Evolutionary conservation across 2,888 invertebrate genomes (phyloP).

Genomic region (Spilosoma lubricipeda): DNA sequence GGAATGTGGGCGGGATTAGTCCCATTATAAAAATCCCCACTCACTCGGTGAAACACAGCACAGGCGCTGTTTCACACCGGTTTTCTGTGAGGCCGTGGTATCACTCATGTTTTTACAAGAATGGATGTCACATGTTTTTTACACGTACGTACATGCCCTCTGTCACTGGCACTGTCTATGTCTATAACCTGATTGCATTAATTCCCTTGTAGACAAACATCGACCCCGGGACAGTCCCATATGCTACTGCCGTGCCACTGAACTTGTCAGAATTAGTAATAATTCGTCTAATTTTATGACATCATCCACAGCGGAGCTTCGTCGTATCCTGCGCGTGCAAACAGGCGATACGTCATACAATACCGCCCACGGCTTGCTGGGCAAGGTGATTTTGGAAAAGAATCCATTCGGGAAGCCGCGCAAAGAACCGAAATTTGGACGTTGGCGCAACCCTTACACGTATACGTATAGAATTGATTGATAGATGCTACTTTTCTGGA

Average conservation of each 20-base stretch:
- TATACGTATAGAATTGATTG: conserved; percentile 71
- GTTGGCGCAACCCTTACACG: conserved; percentile 71
- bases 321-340: conserved; percentile 75
- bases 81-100: too few species aligned
- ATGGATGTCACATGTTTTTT: too few species aligned
- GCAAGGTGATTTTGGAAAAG: conserved; percentile 71
- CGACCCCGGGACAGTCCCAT: too few species aligned
- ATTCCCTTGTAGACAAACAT: too few species aligned
- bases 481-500: neutral
- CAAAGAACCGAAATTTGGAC: conserved; percentile 74
- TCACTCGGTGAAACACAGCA: too few species aligned
- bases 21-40: too few species aligned
- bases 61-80: too few species aligned
- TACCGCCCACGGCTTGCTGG: conserved; percentile 73
- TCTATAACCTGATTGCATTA: too few species aligned
- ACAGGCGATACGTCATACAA: conserved; percentile 79
- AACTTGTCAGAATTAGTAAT: neutral
- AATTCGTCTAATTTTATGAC: neutral
- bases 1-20: too few species aligned
- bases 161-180: too few species aligned
- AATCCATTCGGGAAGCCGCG: conserved; percentile 79
- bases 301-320: conserved; percentile 68
- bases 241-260: neutral
- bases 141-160: too few species aligned
- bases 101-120: too few species aligned